Conservation (phyloP, 2,797 vertebrate species). For the Pelobates cultripes region DNA sequence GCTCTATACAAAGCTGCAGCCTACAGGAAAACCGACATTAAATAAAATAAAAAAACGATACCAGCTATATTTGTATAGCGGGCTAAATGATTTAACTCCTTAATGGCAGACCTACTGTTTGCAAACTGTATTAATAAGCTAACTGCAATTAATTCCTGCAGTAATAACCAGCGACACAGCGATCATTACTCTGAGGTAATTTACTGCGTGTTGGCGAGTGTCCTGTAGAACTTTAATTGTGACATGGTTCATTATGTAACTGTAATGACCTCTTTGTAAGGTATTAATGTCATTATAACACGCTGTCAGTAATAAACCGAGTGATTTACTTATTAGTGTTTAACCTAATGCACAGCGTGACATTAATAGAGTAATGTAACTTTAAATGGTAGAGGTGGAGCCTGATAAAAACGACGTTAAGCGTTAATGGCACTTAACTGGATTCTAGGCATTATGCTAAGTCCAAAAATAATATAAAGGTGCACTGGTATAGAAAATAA, state of each 20-base stretch:
- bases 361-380: slow-evolving; percentile 43
- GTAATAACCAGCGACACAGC: slow-evolving; percentile 48
- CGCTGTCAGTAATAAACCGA: slow-evolving; percentile 51
- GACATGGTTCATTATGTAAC: slow-evolving; percentile 56
- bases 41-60: slow-evolving; percentile 22
- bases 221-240: slow-evolving; percentile 55
- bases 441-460: background rate
- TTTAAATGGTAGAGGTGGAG: slow-evolving; percentile 46
- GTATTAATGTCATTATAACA: slow-evolving; percentile 54
- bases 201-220: slow-evolving; percentile 52
- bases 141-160: slow-evolving; percentile 48
- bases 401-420: background rate
- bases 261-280: slow-evolving; percentile 56
- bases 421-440: background rate
- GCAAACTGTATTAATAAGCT: slow-evolving; percentile 35
- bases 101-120: background rate
- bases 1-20: slow-evolving; percentile 37
- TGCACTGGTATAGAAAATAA: too few relatives aligned
- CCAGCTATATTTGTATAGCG: slow-evolving; percentile 39
- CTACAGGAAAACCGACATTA: slow-evolving; percentile 16
- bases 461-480: too few relatives aligned
- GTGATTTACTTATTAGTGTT: slow-evolving; percentile 53
- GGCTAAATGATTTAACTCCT: slow-evolving; percentile 45
- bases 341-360: slow-evolving; percentile 44
- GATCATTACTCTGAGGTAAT: slow-evolving; percentile 47